Evolutionary conservation across 2,888 invertebrate species (phyloP), one percentile per base, ranked within the genome.

Genomic region (Parasteatoda lunata): DNA sequence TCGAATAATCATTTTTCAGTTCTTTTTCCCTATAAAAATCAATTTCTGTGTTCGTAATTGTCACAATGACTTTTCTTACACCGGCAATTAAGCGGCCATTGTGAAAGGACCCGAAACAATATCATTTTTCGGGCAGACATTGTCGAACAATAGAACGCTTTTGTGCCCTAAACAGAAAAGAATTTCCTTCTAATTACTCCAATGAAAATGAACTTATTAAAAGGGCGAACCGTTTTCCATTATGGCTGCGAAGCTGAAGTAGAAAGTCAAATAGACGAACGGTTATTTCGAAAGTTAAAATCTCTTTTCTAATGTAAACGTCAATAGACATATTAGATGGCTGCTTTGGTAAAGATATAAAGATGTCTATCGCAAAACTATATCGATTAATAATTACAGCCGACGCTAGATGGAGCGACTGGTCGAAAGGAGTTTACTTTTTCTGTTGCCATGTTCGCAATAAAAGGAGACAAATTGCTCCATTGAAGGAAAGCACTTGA

Each of bases 1-100:
- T 79, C 70, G 84, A 85, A 79, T 85, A 85, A 85, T 85, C 84
- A 85, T 85, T 85, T 85, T 85, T 85, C 84, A 85, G 84, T 79
- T 73, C 78, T 73, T 84, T 59, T 73, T 59, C 66, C 73, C 84
- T 30, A 84, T 79, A 75, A 85, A 85, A 85, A 85, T 85, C 84
- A 79, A 85, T 85, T 79, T 64, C 75, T 79, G 73, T 69, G 48
- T 79, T 65, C 84, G 75, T 85, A 85, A 85, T 79, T 85, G 84
- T 79, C 75, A 76, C 79, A 76, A 79, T 84, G 84, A 84, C 84
- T 84, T 84, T 84, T 85, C 84, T 85, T 85, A 75, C 84, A 76
- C 79, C 75, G 84, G 79, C 84, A 85, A 85, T 85, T 85, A 85
- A 69, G 73, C 75, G 47, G 68, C 70, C 84, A 85, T 84, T 84